These are phyloP conservation scores for Aplysina aerophoba DNA, from an alignment of 37 sponge, comb jelly and placozoan species.

Conservation along the genomic window DNA sequence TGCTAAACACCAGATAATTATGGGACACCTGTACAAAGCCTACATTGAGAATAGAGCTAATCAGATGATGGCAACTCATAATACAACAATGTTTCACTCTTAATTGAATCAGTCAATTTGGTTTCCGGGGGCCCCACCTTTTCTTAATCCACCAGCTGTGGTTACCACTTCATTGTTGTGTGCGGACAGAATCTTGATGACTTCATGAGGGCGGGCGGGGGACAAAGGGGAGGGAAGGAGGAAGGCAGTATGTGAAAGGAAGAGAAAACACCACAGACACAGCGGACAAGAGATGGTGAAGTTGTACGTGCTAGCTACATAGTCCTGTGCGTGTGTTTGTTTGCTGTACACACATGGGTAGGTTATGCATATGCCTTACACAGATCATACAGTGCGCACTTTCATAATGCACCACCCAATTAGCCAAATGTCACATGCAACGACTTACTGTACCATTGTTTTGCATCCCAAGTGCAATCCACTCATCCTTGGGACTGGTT, in stretches of 20 bases:
- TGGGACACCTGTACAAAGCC: background rate
- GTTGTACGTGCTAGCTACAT: too few species aligned
- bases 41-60: background rate
- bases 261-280: too few species aligned
- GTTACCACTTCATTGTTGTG: conserved; percentile 51
- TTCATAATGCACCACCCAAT: too few species aligned
- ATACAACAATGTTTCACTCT: background rate
- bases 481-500: conserved; percentile 52
- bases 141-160: conserved; percentile 54
- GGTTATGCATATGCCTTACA: background rate
- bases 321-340: too few species aligned
- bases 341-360: background rate
- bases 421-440: too few species aligned
- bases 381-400: too few species aligned
- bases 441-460: conserved; percentile 68
- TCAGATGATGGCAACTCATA: too few species aligned
- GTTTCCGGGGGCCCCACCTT: background rate
- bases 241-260: too few species aligned
- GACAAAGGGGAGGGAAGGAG: too few species aligned
- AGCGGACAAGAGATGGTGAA: background rate
- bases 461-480: conserved; percentile 66
- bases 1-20: background rate
- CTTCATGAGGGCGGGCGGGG: conserved; percentile 25
- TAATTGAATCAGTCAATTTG: background rate
- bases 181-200: conserved; percentile 68